These are phyloP conservation scores for Abrostola tripartita DNA, from an alignment of 2,888 invertebrate species.

Conservation along the genomic window DNA sequence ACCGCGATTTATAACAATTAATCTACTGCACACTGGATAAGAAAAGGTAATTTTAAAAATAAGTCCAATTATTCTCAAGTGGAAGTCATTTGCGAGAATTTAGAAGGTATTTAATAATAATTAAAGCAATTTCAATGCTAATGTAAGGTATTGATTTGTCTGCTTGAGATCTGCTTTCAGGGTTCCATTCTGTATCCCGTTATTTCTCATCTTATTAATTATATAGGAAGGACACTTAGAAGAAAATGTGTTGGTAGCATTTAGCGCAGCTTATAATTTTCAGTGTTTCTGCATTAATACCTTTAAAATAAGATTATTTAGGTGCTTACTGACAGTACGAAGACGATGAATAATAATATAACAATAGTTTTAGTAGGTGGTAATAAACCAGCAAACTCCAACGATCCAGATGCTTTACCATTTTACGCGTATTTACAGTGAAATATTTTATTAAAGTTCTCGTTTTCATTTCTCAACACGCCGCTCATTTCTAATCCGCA, in stretches of 20 bases:
- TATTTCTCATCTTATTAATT: no score
- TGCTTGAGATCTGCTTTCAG: constrained; percentile 5
- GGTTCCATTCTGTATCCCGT: neutral
- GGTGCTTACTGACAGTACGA: no score
- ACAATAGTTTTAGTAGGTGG: no score
- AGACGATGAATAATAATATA: no score
- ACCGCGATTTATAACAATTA: no score
- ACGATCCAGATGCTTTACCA: no score
- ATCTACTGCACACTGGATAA: neutral
- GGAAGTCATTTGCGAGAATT: constrained; percentile 11
- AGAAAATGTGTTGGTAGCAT: no score
- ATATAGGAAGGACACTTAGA: no score
- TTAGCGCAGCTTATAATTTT: no score
- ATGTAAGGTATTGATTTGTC: constrained; percentile 34
- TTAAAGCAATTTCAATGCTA: constrained; percentile 51
- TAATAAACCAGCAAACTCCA: no score
- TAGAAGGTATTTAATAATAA: constrained; percentile 31
- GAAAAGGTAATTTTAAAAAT: neutral
- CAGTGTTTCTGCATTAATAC: no score
- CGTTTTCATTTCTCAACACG: neutral
- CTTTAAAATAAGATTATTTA: no score
- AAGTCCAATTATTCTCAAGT: constrained; percentile 26
- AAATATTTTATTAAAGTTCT: neutral
- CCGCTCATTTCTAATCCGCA: neutral
- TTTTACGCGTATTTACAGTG: neutral